Base-by-base conservation (phyloP, 37 sponge, comb jelly and placozoan genomes). In the Agelas oroides region DNA sequence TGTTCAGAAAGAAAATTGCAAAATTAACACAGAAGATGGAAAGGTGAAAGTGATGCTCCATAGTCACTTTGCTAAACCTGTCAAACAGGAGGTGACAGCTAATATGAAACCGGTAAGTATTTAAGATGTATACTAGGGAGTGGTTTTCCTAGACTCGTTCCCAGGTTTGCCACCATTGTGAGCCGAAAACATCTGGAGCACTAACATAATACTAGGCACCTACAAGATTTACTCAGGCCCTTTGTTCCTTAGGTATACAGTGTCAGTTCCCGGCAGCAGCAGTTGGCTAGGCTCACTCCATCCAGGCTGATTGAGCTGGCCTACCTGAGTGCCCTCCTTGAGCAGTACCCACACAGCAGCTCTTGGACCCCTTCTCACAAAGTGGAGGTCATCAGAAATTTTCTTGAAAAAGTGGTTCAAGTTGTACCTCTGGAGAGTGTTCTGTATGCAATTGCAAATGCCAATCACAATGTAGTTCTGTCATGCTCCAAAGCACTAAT, bases 371-470 rank as follows among this genome's bases (percentile, higher is more conserved):
- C 14, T 32, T 76, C 86, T 34, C 56, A 65, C 54, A 63, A 66
- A 20, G 41, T 76, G 21, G 30, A 55, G 32, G 39, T 55, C 35
- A 77, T 80, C 24, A 60, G 24, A 19, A 63, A 41, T 0, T 87
- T 87, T 62, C 74, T 87, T 2, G 87, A 80, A 41, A 39, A 87
- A 19, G 87, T 68, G 21, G 81, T 79, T 33, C 46, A 72, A 40
- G 53, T 87, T 25, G 87, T 87, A 19, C 87, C 87, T 13, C 16
- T 87, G 37, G 87, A 87, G 55, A 87, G 87, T 53, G 57, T 87
- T 23, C 65, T 28, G 1, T 55, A 80, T 79, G 87, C 87, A 12
- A 65, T 87, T 62, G 68, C 40, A 35, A 28, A 80, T 72, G 64
- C 58, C 0, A 34, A 56, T 62, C 15, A 63, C 20, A 69, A 80